These are phyloP conservation scores for Pimpla rufipes DNA, from an alignment of 2,888 invertebrate species.

Conservation along the genomic window DNA sequence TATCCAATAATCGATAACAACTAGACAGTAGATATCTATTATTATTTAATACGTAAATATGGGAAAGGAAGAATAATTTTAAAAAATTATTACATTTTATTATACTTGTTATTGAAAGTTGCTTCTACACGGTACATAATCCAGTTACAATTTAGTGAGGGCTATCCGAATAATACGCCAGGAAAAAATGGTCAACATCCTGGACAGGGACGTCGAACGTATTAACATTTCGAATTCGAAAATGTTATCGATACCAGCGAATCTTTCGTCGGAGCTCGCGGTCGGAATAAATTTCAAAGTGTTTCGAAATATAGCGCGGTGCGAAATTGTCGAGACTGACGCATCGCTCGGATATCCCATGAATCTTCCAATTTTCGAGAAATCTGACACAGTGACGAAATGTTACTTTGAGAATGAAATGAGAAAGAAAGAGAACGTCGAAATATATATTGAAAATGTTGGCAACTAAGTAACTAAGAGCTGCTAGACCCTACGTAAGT, in stretches of 20 bases:
- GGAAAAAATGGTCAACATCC: background rate
- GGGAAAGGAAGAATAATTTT: background rate
- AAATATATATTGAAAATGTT: background rate
- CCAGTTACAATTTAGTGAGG: conserved; percentile 10
- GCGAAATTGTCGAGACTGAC: background rate
- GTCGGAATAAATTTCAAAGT: conserved; percentile 32
- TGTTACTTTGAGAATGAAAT: conserved; percentile 9
- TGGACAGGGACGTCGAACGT: conserved; percentile 20
- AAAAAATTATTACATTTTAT: conserved; percentile 2
- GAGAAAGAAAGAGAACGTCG: conserved; percentile 21
- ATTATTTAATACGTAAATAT: background rate
- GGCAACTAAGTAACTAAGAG: conserved; percentile 20
- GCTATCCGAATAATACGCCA: conserved; percentile 5
- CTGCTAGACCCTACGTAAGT: conserved; percentile 15
- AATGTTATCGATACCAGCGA: background rate
- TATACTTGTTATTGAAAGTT: conserved; percentile 49
- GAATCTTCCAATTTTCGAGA: background rate
- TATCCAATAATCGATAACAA: no score
- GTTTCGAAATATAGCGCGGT: background rate
- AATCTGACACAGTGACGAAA: conserved; percentile 16
- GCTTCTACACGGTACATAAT: conserved; percentile 60
- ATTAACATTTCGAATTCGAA: conserved; percentile 18
- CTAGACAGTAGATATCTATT: no score
- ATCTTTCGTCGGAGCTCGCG: background rate
- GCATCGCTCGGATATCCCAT: conserved; percentile 11